These are phyloP conservation scores for Polyodon spathula DNA, from an alignment of 2,113 vertebrate species.

Conservation along the genomic window DNA sequence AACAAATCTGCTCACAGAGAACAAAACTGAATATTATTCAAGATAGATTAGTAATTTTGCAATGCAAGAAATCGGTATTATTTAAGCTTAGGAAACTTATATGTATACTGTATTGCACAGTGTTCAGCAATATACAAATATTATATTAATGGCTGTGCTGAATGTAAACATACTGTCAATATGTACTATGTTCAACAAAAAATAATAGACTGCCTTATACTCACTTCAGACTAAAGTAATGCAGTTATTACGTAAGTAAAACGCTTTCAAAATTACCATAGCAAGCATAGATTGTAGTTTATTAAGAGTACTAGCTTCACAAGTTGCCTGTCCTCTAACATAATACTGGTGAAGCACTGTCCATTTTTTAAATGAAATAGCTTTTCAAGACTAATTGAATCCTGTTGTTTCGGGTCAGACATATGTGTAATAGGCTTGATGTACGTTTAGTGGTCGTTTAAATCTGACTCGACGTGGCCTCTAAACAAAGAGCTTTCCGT, in stretches of 20 bases:
- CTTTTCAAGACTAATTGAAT: constrained; percentile 17
- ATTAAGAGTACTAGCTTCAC: background rate
- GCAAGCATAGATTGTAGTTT: constrained; percentile 4
- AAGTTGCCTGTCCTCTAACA: constrained; percentile 1
- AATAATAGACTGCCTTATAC: too few relatives aligned
- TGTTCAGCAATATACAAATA: too few relatives aligned
- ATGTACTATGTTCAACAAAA: too few relatives aligned
- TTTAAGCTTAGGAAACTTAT: background rate
- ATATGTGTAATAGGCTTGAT: constrained; percentile 9
- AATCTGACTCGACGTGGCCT: background rate
- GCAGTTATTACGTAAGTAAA: too few relatives aligned
- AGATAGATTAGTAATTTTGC: constrained; percentile 43
- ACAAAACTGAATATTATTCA: constrained; percentile 41
- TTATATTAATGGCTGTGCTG: too few relatives aligned
- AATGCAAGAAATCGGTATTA: constrained; percentile 1
- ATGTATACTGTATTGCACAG: too few relatives aligned
- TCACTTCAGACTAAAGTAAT: too few relatives aligned
- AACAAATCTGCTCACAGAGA: constrained; percentile 55
- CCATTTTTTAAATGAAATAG: constrained; percentile 7
- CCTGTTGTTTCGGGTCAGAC: constrained; percentile 2
- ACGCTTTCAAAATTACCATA: background rate
- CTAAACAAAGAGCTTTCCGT: background rate
- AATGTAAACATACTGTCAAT: too few relatives aligned
- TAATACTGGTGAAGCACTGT: constrained; percentile 4
- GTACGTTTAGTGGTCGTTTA: background rate